Conservation (phyloP, 1,140 invertebrate genomes). For the Ips nitidus region DNA sequence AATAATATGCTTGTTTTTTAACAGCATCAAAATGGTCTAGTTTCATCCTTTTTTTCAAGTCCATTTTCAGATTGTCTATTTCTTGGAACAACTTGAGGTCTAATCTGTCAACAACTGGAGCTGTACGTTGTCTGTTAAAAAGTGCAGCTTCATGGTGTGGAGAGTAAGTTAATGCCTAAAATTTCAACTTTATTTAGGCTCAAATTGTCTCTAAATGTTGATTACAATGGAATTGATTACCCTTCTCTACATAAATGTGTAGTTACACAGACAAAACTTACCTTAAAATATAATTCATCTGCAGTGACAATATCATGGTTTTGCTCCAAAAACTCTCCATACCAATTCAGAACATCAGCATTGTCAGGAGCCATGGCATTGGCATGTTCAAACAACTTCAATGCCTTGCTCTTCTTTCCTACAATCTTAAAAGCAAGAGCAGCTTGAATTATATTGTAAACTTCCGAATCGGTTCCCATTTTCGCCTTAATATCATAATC, state of each 20-base stretch:
- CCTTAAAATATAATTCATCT: constrained; percentile 80
- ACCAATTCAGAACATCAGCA: constrained; percentile 88
- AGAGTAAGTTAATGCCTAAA: constrained; percentile 73
- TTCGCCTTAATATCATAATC: constrained; percentile 17
- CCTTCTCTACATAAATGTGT: neutral
- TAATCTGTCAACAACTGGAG: constrained; percentile 86
- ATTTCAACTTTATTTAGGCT: constrained; percentile 5
- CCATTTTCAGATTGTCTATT: constrained; percentile 85
- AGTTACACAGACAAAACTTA: constrained; percentile 22
- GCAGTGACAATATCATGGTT: constrained; percentile 85
- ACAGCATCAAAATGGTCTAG: constrained; percentile 76
- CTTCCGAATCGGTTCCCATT: constrained; percentile 62
- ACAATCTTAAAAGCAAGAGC: constrained; percentile 80
- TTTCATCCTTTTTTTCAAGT: constrained; percentile 78
- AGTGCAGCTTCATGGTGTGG: constrained; percentile 82
- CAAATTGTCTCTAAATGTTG: neutral
- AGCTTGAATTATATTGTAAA: constrained; percentile 77
- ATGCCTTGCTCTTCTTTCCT: constrained; percentile 83
- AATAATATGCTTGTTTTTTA: constrained; percentile 93
- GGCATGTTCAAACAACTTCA: constrained; percentile 88
- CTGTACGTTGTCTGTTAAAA: constrained; percentile 79
- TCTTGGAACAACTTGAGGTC: constrained; percentile 76
- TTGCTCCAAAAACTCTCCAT: constrained; percentile 91
- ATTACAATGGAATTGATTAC: neutral
- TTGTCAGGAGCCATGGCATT: constrained; percentile 86